Base-by-base conservation (phyloP, 2,113 vertebrate species). In the Pseudorasbora parva region DNA sequence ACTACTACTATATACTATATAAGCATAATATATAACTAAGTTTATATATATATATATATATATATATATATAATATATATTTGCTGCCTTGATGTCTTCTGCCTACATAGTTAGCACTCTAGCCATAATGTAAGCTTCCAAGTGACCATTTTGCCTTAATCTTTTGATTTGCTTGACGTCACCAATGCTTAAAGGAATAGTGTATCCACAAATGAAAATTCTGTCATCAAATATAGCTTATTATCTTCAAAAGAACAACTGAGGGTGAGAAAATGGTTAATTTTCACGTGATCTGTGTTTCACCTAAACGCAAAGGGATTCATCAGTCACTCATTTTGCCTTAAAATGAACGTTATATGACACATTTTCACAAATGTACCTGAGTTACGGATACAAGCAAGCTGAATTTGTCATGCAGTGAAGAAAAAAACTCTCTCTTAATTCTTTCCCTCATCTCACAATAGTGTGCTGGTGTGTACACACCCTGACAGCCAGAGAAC, bases 381-480 rank as follows among this genome's bases (percentile, higher is more conserved):
- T 1, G 8, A 33, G 21, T 81, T 43, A 57, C 15, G n/a, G 27
- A 27, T 62, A 56, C n/a, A 78, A 54, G 27, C 49, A 14, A 25
- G 10, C 2, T 77, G 23, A 81, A 82, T 85, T 88, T 68, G 78
- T 71, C 81, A 72, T 54, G 59, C 78, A 87, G 80, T 45, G 56
- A 77, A 87, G 80, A 68, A 77, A 54, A 49, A 83, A 41, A 74
- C 41, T 66, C 64, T 33, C 86, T 84, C 85, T 88, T 88, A 78
- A 79, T 86, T 87, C 85, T 57, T 84, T 75, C 66, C 82, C 72
- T 83, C 73, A 82, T 77, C 89, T 86, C 78, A 83, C 76, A 59
- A 87, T 37, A 72, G 56, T 56, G 71, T 77, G 43, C 64, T 81
- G 75, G 62, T 87, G 74, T 49, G 62, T 71, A 30, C 64, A 77